Evolutionary conservation across 2,113 vertebrate species (phyloP).

Genomic region (Thermophis baileyi): DNA sequence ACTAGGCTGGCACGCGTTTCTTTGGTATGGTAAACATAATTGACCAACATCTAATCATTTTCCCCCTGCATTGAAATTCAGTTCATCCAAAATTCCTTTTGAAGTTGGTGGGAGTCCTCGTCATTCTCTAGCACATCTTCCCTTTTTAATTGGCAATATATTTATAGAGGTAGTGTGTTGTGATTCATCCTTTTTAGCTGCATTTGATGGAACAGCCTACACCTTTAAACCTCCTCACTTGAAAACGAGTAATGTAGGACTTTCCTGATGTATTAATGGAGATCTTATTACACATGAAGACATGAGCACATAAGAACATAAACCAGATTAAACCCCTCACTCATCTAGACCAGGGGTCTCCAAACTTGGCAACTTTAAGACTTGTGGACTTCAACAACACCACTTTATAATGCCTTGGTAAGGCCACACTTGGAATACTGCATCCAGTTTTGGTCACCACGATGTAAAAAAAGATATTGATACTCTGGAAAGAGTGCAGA

Average conservation of each 20-base stretch:
- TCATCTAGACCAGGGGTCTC: neutral
- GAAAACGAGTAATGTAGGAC: neutral
- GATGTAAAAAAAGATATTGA: too few relatives aligned
- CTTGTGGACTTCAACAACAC: too few relatives aligned
- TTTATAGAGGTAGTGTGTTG: constrained; percentile 57
- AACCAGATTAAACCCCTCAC: neutral
- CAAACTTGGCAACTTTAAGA: too few relatives aligned
- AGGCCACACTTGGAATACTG: too few relatives aligned
- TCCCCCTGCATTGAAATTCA: constrained; percentile 21
- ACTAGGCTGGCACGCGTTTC: too few relatives aligned
- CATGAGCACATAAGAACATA: neutral
- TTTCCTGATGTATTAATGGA: neutral
- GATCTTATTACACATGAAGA: neutral
- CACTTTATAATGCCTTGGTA: too few relatives aligned
- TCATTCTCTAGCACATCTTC: constrained; percentile 34
- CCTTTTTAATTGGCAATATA: constrained; percentile 51
- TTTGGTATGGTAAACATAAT: too few relatives aligned
- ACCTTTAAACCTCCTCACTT: neutral
- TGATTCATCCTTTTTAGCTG: constrained; percentile 53
- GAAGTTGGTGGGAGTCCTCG: constrained; percentile 44
- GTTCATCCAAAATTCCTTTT: constrained; percentile 40
- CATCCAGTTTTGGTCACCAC: too few relatives aligned
- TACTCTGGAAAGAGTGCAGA: too few relatives aligned
- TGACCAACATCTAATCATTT: neutral
- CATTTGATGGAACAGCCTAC: constrained; percentile 28